Conservation (phyloP, 2,113 vertebrate species). For the Pelobates fuscus region DNA sequence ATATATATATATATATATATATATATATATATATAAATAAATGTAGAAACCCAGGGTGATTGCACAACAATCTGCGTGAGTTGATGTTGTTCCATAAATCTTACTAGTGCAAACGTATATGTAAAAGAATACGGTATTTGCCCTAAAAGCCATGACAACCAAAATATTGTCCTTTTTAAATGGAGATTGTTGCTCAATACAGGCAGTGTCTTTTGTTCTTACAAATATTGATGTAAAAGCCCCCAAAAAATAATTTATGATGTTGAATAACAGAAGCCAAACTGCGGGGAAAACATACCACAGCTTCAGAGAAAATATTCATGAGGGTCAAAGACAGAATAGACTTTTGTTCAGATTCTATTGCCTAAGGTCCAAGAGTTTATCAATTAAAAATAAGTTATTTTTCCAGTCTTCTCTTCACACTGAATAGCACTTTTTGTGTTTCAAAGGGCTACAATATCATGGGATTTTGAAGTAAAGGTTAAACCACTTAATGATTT, state of each 20-base stretch:
- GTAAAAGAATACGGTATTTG: neutral
- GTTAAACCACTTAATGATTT: slow-evolving; percentile 61
- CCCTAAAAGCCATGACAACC: slow-evolving; percentile 6
- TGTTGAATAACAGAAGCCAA: slow-evolving; percentile 22
- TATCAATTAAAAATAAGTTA: slow-evolving; percentile 64
- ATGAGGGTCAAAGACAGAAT: slow-evolving; percentile 43
- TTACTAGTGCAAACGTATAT: too few relatives aligned
- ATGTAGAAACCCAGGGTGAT: too few relatives aligned
- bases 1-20: too few relatives aligned
- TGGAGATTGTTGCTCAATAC: neutral
- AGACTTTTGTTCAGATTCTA: slow-evolving; percentile 59
- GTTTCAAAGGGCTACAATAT: slow-evolving; percentile 64
- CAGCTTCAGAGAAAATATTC: slow-evolving; percentile 47
- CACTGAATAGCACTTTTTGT: slow-evolving; percentile 70
- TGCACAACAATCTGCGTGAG: too few relatives aligned
- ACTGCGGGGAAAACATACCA: slow-evolving; percentile 35
- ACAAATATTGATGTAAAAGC: neutral
- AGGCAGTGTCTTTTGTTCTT: neutral
- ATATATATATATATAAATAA: too few relatives aligned
- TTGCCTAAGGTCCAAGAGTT: slow-evolving; percentile 62
- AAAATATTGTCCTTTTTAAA: slow-evolving; percentile 17
- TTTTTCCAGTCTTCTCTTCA: slow-evolving; percentile 55
- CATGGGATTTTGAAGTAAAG: slow-evolving; percentile 72
- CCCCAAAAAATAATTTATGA: slow-evolving; percentile 20
- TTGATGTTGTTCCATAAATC: too few relatives aligned